A percentile compares a stretch with the other conserved stretches of the same genome.
Conservation (phyloP, 1,140 invertebrate genomes). For the Mamestra configurata region DNA sequence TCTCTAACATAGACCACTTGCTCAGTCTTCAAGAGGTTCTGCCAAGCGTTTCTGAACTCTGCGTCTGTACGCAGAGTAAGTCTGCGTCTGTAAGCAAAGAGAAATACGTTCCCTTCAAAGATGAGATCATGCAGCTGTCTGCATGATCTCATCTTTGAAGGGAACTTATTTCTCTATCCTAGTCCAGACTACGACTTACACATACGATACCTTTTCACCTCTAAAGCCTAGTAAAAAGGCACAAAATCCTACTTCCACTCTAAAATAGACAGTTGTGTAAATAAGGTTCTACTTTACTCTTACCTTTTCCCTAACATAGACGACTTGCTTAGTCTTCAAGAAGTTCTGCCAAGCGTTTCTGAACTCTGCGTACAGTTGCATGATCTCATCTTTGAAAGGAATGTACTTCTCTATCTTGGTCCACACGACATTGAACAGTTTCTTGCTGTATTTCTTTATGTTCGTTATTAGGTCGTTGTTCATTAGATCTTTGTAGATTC, state of each 20-base stretch:
- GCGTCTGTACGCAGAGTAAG: too few relatives aligned
- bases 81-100: conserved; percentile 93
- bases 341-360: conserved; percentile 91
- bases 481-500: conserved; percentile 86
- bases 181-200: conserved; percentile 91
- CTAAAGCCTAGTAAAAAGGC: background rate
- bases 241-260: background rate
- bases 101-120: conserved; percentile 92
- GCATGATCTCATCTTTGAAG: conserved; percentile 92
- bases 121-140: conserved; percentile 91
- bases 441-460: conserved; percentile 92
- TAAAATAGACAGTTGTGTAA: background rate
- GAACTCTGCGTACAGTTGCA: conserved; percentile 92
- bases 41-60: conserved; percentile 91
- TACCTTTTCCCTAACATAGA: conserved; percentile 88
- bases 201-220: too few relatives aligned
- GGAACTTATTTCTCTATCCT: conserved; percentile 93
- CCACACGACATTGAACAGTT: conserved; percentile 91
- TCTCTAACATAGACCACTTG: conserved; percentile 90
- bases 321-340: conserved; percentile 91
- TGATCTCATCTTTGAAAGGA: conserved; percentile 93
- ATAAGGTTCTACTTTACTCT: background rate
- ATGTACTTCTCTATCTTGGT: conserved; percentile 92
- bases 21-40: conserved; percentile 91
- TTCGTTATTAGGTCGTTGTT: conserved; percentile 93